Evolutionary conservation across 2,888 invertebrate species (phyloP), one percentile per base, ranked within the genome.

Genomic region (Pantelozetes paolii): DNA sequence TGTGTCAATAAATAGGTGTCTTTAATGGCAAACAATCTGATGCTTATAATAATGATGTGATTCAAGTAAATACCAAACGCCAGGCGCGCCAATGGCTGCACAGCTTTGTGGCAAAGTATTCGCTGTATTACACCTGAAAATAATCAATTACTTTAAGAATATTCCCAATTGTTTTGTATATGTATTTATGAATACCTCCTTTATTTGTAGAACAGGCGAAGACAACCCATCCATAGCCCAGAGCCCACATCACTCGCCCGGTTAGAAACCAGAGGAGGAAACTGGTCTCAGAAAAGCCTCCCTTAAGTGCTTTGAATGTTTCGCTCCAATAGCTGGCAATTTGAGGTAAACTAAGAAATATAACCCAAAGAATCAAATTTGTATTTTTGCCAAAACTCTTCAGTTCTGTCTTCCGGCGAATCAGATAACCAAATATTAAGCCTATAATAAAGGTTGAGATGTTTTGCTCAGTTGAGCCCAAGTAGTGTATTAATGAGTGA

Each of bases 221-320:
- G 18, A 73, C 67, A 11, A 73, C 26, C 73, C 73, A 73, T 36
- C 73, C 73, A 32, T 69, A 73, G 8, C 73, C 73, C 26, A 50
- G 48, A 30, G 45, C 26, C 73, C 73, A 73, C 73, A 73, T 73
- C 3, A 73, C 30, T 36, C 67, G 69, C 6, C 73, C 67, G 1
- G 28, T n/a, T 15, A 48, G 8, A 23, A 73, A 73, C 73, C 73
- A 73, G 9, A 69, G 9, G 1, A 73, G 11, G 40, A 73, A 73
- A 57, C 28, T 69, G 30, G 67, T 67, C 30, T 69, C 48, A 15
- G 67, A 69, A 69, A 69, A 69, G 23, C 26, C 48, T 18, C 73
- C 73, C 45, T 73, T 45, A 1, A 73, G 23, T 67, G 73, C 67
- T 54, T 73, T 73, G 30, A 73, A 73, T 6, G 40, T 36, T 28